Evolutionary conservation across 1,140 invertebrate species (phyloP), one percentile per base, ranked within the genome.

Genomic region (Panulirus ornatus): DNA sequence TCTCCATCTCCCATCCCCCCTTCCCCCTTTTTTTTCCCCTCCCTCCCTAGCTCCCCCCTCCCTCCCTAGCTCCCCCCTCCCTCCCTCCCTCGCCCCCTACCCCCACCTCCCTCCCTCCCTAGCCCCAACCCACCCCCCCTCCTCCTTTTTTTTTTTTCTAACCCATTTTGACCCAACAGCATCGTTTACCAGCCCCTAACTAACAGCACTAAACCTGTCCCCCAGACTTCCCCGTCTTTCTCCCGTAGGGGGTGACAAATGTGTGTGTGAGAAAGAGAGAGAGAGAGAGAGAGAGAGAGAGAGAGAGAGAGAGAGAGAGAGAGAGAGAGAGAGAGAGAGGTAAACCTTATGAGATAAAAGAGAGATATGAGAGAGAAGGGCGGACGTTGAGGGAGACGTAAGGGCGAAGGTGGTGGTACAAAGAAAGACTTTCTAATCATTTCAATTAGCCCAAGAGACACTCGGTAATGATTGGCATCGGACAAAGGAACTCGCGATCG

Each of bases 221-320:
- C 30, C 11, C 30, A 38, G 1, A 30, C 19, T 70, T 70, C 19
- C 36, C 66, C 36, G 3, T 70, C 66, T 70, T 9, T 70, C 66
- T 70, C 63, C 34, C 63, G 19, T 5, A 40, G 44, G 22, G 22
- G 14, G 42, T 3, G n/a, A 40, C 14, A 8, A 9, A 47, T 11
- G 0, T 9, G 76, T 8, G 38, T n/a, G 42, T 40, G 47, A 44
- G 51, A 63, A 30, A 66, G 81, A 30, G 54, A 30, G 44, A 63
- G 79, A 54, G 27, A 63, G 79, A 83, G 44, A 54, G 81, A 54
- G 54, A 82, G 79, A 54, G 42, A 54, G 27, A 40, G 44, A 81
- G 42, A 51, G 51, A 54, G n/a, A 27, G 30, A 19, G 44, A 16
- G 30, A 30, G 16, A 27, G 40, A 0, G 42, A 78, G 40, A 16